Evolutionary conservation across 2,113 vertebrate species (phyloP), one percentile per base, ranked within the genome.

Genomic region (Colaptes auratus): DNA sequence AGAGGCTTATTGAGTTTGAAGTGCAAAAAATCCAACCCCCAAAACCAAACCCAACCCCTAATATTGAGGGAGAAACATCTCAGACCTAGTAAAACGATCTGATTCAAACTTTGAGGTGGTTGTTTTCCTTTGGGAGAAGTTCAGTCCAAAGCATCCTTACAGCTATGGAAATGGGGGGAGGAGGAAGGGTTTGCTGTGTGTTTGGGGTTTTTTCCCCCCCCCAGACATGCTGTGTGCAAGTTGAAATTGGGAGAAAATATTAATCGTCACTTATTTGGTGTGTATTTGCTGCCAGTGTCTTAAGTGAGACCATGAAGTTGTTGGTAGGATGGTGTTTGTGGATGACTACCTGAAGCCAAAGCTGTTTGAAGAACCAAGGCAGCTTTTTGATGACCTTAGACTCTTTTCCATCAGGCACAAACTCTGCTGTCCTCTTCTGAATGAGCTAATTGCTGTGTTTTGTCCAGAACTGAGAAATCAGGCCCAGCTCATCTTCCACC

Each of bases 191-290:
- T 59, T 79, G 3, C 19, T 4, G 2, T 2, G 1, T 28, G 23
- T 52, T 23, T 12, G 7, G 5, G 24, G 24, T 64, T 44, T 50
- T 66, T 35, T 23, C 28, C n/a, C 25, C 19, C 48, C 48, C 48
- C 15, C 31, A 23, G 15, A 2, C 0, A 0, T 53, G 27, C 31
- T 59, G 48, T 56, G 11, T 71, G 55, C 5, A 1, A 7, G 25
- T 18, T 79, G 35, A 46, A 77, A 77, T 2, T 12, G 16, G 16
- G 16, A 42, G 24, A 42, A 87, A 56, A 67, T 36, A 18, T 6
- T 52, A 6, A 52, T 12, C 50, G 50, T 52, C 50, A 50, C 48
- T 11, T 50, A 50, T 5, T 50, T 52, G 21, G 11, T 52, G 23
- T 52, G 21, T 23, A 52, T 52, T 52, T 23, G 10, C 50, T 52